Percentiles rank a stretch among this genome's conserved stretches.
Evolutionary conservation across 1,140 invertebrate genomes (phyloP).

Genomic region (Nilaparvata lugens): DNA sequence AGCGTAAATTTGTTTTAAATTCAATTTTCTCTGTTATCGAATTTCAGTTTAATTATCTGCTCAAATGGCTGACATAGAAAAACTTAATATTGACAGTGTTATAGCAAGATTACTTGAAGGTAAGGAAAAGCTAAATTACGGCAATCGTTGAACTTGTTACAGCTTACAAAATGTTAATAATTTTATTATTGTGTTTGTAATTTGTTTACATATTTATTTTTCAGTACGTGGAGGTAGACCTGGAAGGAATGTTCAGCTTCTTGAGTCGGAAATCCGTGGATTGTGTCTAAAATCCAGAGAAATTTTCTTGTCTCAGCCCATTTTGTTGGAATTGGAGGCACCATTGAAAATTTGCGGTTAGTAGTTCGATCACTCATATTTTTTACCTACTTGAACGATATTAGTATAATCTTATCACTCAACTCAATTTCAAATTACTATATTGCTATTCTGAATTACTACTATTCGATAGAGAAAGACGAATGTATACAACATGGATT

Average conservation of each 20-base stretch:
- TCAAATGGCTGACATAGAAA: slow-evolving; percentile 15
- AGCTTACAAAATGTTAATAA: neutral
- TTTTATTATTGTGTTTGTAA: neutral
- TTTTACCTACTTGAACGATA: too few species aligned
- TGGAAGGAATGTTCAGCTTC: slow-evolving; percentile 63
- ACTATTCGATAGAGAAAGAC: too few species aligned
- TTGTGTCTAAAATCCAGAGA: slow-evolving; percentile 39
- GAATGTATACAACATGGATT: too few species aligned
- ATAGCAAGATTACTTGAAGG: slow-evolving; percentile 30
- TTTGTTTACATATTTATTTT: slow-evolving; percentile 9
- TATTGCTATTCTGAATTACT: too few species aligned
- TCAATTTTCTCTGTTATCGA: too few species aligned
- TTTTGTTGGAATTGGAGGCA: slow-evolving; percentile 43
- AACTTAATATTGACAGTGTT: slow-evolving; percentile 29
- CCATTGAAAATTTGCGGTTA: slow-evolving; percentile 45
- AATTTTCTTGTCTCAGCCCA: slow-evolving; percentile 63
- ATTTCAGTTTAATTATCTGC: too few species aligned
- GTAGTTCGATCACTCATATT: neutral
- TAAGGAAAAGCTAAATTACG: slow-evolving; percentile 11
- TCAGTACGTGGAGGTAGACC: slow-evolving; percentile 56
- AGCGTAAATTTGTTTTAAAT: too few species aligned
- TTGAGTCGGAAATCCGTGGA: slow-evolving; percentile 53
- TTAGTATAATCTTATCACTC: too few species aligned
- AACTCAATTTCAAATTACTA: too few species aligned
- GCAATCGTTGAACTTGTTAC: neutral